phyloP scores from a whole-genome alignment of 2,888 invertebrate genomes.

The Cenopis cana region DNA sequence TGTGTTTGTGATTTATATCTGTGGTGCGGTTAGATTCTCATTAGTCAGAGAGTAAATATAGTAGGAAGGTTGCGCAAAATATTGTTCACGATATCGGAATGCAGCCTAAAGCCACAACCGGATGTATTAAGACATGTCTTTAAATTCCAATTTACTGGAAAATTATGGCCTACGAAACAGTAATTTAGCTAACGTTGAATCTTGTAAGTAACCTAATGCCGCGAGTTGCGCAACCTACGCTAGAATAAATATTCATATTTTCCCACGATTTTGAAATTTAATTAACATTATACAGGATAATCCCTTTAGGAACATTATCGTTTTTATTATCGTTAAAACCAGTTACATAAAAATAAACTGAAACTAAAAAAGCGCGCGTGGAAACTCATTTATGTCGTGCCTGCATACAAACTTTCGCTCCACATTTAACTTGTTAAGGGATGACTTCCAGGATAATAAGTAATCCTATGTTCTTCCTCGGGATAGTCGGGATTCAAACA shows the following conservation, averaged over 20 bases:
- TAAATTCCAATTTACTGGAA: slow-evolving; percentile 34
- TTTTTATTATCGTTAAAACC: too few species aligned
- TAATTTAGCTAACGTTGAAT: slow-evolving; percentile 19
- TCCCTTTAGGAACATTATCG: too few species aligned
- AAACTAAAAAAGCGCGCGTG: too few species aligned
- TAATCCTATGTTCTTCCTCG: too few species aligned
- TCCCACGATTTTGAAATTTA: neutral
- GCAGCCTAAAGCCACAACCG: slow-evolving; percentile 50
- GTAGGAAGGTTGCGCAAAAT: slow-evolving; percentile 51
- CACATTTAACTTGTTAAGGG: too few species aligned
- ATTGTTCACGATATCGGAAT: slow-evolving; percentile 62
- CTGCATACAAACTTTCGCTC: neutral
- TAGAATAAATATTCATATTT: neutral
- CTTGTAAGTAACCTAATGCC: neutral
- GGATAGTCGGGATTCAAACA: too few species aligned
- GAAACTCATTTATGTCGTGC: neutral
- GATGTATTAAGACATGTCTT: slow-evolving; percentile 41
- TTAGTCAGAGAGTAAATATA: slow-evolving; percentile 42
- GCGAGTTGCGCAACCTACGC: neutral
- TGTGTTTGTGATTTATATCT: neutral
- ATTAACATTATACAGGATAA: too few species aligned
- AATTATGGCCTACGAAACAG: slow-evolving; percentile 11
- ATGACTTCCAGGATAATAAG: too few species aligned
- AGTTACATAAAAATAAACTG: too few species aligned
- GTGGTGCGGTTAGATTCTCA: slow-evolving; percentile 9